These are phyloP conservation scores for Girardinichthys multiradiatus DNA, from an alignment of 2,113 vertebrate species.

Conservation along the genomic window DNA sequence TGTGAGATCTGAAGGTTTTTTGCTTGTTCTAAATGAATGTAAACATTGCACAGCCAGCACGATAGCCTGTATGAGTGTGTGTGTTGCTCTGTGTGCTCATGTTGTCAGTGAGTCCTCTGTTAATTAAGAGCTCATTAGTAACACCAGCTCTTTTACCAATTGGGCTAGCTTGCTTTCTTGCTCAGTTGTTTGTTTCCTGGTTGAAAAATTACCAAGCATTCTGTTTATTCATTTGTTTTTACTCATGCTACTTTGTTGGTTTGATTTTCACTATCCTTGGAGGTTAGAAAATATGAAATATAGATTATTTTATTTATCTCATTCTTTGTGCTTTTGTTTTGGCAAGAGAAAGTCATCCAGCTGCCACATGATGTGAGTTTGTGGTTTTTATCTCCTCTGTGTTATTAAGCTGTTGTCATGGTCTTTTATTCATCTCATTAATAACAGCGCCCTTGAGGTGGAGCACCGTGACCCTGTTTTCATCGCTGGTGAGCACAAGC, in stretches of 20 bases:
- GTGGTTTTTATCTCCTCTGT: slow-evolving; percentile 56
- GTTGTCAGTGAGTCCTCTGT: slow-evolving; percentile 60
- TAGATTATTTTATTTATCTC: slow-evolving; percentile 46
- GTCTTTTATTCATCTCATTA: slow-evolving; percentile 80
- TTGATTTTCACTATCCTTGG: slow-evolving; percentile 49
- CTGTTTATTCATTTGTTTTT: slow-evolving; percentile 57
- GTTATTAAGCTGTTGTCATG: slow-evolving; percentile 75
- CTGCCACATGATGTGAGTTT: slow-evolving; percentile 41
- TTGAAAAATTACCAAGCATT: slow-evolving; percentile 52
- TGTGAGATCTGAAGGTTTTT: slow-evolving; percentile 42
- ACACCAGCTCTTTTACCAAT: slow-evolving; percentile 70
- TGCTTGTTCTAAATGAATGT: slow-evolving; percentile 51
- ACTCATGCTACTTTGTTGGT: slow-evolving; percentile 10
- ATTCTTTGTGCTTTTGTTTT: slow-evolving; percentile 38
- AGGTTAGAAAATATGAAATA: slow-evolving; percentile 58
- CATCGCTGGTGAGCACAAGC: slow-evolving; percentile 52
- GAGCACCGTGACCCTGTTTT: slow-evolving; percentile 70
- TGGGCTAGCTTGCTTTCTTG: slow-evolving; percentile 39
- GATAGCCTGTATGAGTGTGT: slow-evolving; percentile 23
- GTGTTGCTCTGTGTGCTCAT: slow-evolving; percentile 21
- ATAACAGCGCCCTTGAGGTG: slow-evolving; percentile 77
- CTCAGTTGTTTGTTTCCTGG: slow-evolving; percentile 66
- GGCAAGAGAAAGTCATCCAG: slow-evolving; percentile 38
- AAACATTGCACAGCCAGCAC: slow-evolving; percentile 52
- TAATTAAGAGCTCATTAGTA: slow-evolving; percentile 75